These are phyloP conservation scores for Eudemis profundana DNA, from an alignment of 2,888 invertebrate species.

Conservation along the genomic window DNA sequence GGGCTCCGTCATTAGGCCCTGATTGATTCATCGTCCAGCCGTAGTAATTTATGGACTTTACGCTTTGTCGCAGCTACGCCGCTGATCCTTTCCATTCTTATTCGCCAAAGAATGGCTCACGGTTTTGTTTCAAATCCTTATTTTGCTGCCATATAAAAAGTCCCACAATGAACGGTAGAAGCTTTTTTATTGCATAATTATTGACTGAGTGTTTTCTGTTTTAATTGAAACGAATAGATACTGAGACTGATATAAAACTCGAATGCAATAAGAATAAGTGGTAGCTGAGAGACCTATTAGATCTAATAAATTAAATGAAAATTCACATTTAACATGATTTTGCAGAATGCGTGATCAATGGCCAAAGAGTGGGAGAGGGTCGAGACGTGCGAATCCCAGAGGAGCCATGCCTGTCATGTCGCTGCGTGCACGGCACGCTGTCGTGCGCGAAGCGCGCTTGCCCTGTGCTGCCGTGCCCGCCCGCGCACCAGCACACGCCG, in stretches of 20 bases:
- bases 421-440: slow-evolving; percentile 89
- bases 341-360: slow-evolving; percentile 93
- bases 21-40: slow-evolving; percentile 81
- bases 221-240: not conserved
- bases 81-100: slow-evolving; percentile 55
- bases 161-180: slow-evolving; percentile 32
- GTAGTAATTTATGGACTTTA: slow-evolving; percentile 75
- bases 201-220: not conserved
- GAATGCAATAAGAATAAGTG: not conserved
- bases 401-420: slow-evolving; percentile 94
- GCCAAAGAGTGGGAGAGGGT: slow-evolving; percentile 92
- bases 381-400: slow-evolving; percentile 92
- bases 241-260: not conserved
- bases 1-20: slow-evolving; percentile 71
- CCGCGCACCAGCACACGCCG: slow-evolving; percentile 87
- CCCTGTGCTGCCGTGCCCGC: slow-evolving; percentile 94
- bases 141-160: slow-evolving; percentile 54
- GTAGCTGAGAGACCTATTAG: no score
- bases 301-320: no score
- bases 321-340: no score
- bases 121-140: slow-evolving; percentile 65
- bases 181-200: slow-evolving; percentile 28
- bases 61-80: slow-evolving; percentile 67
- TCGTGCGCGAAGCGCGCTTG: slow-evolving; percentile 94
- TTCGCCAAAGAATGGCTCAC: slow-evolving; percentile 66